Evolutionary conservation across 2,113 vertebrate species (phyloP).

Genomic region (Psephotus haematonotus): DNA sequence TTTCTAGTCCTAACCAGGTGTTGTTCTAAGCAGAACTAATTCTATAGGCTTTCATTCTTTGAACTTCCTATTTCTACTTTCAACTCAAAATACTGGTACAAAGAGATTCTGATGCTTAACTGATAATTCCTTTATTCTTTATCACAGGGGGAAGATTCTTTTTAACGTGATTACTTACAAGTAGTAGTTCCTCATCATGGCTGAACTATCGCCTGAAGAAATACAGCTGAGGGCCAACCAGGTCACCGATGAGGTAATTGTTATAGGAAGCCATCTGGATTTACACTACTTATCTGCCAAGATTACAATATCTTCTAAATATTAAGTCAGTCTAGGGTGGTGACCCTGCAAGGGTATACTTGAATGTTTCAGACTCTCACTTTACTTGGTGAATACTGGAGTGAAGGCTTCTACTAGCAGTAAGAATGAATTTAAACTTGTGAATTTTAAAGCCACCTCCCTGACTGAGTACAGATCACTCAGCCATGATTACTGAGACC

Average conservation of each 20-base stretch:
- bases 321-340: background rate
- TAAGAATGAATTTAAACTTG: background rate
- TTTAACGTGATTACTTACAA: background rate
- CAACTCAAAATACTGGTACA: background rate
- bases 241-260: slow-evolving; percentile 93
- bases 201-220: slow-evolving; percentile 86
- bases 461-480: background rate
- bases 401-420: background rate
- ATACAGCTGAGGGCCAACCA: slow-evolving; percentile 88
- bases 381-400: background rate
- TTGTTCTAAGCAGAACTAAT: background rate
- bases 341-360: background rate
- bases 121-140: background rate
- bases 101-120: background rate
- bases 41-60: background rate
- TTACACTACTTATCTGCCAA: background rate
- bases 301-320: background rate
- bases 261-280: background rate
- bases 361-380: background rate
- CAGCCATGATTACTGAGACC: background rate
- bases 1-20: background rate
- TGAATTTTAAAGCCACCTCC: background rate
- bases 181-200: slow-evolving; percentile 82
- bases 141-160: slow-evolving; percentile 3
- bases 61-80: background rate